A percentile compares a stretch with the other conserved stretches of the same genome.
Conservation (phyloP, 2,888 invertebrate species). For the Ichneumoninae sp. region DNA sequence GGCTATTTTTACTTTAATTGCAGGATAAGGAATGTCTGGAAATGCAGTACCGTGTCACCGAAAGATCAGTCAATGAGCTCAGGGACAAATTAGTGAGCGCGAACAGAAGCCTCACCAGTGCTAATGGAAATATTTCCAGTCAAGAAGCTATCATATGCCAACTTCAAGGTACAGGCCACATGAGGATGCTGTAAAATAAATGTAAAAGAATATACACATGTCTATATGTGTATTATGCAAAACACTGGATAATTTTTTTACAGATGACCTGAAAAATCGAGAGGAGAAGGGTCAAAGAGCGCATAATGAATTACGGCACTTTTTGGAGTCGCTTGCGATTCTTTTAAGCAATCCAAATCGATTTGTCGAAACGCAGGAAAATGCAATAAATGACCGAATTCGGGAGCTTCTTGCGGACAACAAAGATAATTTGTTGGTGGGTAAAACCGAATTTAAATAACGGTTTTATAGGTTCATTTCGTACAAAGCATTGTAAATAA, state of each 20-base stretch:
- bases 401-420: conserved; percentile 91
- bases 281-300: conserved; percentile 89
- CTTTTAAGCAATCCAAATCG: conserved; percentile 89
- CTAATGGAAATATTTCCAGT: conserved; percentile 89
- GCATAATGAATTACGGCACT: conserved; percentile 89
- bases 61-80: conserved; percentile 89
- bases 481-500: no score
- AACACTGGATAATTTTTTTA: conserved; percentile 66
- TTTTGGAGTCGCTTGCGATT: conserved; percentile 90
- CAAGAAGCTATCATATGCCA: conserved; percentile 89
- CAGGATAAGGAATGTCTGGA: conserved; percentile 90
- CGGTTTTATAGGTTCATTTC: neutral
- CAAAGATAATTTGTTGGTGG: conserved; percentile 91
- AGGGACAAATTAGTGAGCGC: conserved; percentile 89
- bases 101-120: conserved; percentile 88
- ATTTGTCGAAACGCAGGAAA: conserved; percentile 92
- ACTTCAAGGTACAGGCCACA: conserved; percentile 86
- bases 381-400: conserved; percentile 91
- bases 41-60: conserved; percentile 90
- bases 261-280: conserved; percentile 89
- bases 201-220: conserved; percentile 27
- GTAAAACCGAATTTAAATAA: conserved; percentile 66
- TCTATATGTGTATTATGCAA: neutral
- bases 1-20: conserved; percentile 15
- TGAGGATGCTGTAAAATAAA: conserved; percentile 34